Percentiles rank a stretch among this genome's conserved stretches.
Conservation (phyloP, 2,113 vertebrate species). For the Pteruthius melanotis region DNA sequence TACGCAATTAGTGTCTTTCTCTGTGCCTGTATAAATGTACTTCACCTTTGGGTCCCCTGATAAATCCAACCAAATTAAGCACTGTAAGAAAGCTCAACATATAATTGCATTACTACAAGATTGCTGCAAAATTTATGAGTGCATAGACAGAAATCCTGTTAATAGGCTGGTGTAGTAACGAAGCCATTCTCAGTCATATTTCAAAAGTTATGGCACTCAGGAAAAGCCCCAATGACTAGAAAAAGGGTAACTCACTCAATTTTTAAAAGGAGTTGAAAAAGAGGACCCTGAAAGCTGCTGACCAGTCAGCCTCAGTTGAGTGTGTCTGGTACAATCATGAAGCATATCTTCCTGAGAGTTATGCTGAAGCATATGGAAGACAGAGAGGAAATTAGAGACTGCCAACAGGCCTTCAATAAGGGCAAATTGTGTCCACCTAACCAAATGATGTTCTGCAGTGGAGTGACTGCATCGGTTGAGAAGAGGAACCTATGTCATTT, state of each 20-base stretch:
- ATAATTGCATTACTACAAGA: background rate
- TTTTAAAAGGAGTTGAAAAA: background rate
- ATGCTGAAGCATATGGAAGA: background rate
- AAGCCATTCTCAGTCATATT: background rate
- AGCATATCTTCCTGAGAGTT: background rate
- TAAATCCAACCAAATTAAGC: background rate
- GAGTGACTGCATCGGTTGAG: background rate
- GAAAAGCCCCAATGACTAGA: rapidly evolving
- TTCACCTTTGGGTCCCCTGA: background rate
- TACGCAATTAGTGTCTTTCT: background rate
- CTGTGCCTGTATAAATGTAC: background rate
- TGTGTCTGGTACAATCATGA: background rate
- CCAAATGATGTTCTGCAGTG: background rate
- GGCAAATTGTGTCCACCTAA: background rate
- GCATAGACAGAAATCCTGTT: background rate
- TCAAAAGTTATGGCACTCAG: background rate
- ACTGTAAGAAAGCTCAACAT: background rate
- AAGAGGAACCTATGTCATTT: rapidly evolving
- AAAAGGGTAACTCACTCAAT: background rate
- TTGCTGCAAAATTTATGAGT: background rate
- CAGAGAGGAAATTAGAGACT: background rate
- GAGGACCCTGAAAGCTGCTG: background rate
- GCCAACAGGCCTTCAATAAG: background rate
- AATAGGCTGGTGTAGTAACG: background rate
- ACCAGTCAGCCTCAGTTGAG: background rate